phyloP scores from a whole-genome alignment of 2,797 vertebrate genomes.

The Tamandua tetradactyla region DNA sequence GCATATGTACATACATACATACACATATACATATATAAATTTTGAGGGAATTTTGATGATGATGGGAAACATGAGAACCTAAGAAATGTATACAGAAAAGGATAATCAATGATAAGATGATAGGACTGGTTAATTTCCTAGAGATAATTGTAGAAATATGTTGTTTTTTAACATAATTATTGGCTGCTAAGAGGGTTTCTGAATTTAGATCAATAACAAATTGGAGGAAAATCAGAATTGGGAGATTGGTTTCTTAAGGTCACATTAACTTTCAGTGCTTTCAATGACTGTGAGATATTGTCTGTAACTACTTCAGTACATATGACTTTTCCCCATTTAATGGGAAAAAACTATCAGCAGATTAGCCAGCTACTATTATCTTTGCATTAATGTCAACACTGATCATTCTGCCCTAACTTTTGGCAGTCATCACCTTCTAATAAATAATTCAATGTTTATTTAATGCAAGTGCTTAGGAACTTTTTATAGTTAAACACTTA shows the following conservation, averaged over 20 bases:
- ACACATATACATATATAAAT: neutral
- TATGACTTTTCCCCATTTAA: neutral
- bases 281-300: neutral
- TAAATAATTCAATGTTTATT: neutral
- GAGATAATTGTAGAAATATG: neutral
- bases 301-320: neutral
- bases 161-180: neutral
- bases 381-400: neutral
- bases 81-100: neutral
- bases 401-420: neutral
- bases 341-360: neutral
- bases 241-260: conserved; percentile 30
- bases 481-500: neutral
- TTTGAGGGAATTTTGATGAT: neutral
- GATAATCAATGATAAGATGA: neutral
- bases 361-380: neutral
- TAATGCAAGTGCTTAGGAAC: neutral
- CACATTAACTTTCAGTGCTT: neutral
- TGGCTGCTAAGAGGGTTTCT: neutral
- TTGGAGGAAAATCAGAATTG: conserved; percentile 28
- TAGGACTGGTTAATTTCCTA: neutral
- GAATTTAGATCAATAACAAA: neutral
- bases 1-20: no score
- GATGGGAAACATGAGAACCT: neutral
- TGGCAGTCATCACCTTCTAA: neutral